A percentile compares a stretch with the other conserved stretches of the same genome.
phyloP scores from a whole-genome alignment of 1,140 invertebrate genomes.

The Brevipalpus yothersi region DNA sequence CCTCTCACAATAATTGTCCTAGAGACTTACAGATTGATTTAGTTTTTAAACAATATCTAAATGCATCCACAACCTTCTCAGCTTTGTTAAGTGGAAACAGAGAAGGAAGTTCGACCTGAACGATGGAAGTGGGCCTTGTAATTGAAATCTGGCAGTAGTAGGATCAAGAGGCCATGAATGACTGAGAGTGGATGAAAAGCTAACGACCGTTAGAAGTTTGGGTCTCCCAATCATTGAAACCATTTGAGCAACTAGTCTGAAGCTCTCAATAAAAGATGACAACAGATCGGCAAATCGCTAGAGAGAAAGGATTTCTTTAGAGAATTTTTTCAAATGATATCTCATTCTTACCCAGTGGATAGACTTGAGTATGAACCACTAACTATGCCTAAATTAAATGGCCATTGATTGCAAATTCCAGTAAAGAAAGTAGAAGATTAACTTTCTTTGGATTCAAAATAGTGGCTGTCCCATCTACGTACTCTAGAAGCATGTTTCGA shows the following conservation, averaged over 20 bases:
- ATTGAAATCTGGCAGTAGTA: constrained; percentile 50
- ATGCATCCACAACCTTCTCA: no score
- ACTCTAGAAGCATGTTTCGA: constrained; percentile 40
- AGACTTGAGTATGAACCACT: constrained; percentile 32
- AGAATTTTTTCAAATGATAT: not conserved
- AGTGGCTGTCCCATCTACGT: constrained; percentile 36
- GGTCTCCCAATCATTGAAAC: constrained; percentile 70
- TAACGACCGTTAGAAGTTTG: constrained; percentile 74
- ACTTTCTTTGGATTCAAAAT: constrained; percentile 41
- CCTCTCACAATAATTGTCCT: no score
- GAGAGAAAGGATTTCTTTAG: constrained; percentile 8
- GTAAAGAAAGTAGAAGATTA: constrained; percentile 38
- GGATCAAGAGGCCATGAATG: constrained; percentile 74
- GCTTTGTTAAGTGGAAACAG: no score
- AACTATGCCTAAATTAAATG: constrained; percentile 16
- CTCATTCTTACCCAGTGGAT: constrained; percentile 56
- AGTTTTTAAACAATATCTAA: no score
- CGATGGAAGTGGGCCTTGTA: constrained; percentile 79
- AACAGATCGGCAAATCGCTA: constrained; percentile 59
- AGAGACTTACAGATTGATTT: no score
- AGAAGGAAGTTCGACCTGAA: no score
- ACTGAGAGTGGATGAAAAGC: constrained; percentile 41
- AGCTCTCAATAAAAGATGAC: constrained; percentile 70
- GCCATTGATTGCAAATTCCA: constrained; percentile 41
- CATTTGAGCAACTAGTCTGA: constrained; percentile 74